These are phyloP conservation scores for Odontamblyopus rebecca DNA, from an alignment of 2,797 vertebrate genomes.

Conservation along the genomic window DNA sequence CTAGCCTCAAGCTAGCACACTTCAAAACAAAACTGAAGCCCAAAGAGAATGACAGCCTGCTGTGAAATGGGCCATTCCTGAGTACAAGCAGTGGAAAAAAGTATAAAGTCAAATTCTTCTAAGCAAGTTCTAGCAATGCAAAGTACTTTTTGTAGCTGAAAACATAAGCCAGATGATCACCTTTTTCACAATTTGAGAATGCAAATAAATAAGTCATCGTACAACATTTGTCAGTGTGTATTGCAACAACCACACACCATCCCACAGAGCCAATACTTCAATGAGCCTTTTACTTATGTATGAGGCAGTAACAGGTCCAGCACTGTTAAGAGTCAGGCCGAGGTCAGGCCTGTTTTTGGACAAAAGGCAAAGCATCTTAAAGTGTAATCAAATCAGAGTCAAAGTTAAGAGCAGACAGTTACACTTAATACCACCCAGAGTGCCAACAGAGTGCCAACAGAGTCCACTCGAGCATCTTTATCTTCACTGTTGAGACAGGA, in stretches of 20 bases:
- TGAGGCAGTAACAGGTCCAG: background rate
- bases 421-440: background rate
- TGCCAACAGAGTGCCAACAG: background rate
- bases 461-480: constrained; percentile 9
- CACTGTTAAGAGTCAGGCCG: background rate
- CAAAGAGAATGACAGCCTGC: background rate
- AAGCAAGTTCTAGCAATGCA: no score
- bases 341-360: background rate
- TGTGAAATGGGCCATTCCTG: background rate
- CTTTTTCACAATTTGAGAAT: no score
- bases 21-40: background rate
- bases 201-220: no score
- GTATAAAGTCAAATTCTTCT: background rate
- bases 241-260: background rate
- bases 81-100: background rate
- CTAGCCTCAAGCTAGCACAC: background rate
- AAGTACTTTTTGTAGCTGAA: background rate
- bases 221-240: background rate
- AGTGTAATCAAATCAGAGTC: background rate
- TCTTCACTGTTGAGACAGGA: background rate
- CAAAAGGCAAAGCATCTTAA: background rate
- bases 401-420: background rate
- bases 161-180: no score
- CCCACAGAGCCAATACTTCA: background rate
- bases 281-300: background rate